phyloP scores from a whole-genome alignment of 2,113 vertebrate genomes.

The Psammodynastes pulverulentus region DNA sequence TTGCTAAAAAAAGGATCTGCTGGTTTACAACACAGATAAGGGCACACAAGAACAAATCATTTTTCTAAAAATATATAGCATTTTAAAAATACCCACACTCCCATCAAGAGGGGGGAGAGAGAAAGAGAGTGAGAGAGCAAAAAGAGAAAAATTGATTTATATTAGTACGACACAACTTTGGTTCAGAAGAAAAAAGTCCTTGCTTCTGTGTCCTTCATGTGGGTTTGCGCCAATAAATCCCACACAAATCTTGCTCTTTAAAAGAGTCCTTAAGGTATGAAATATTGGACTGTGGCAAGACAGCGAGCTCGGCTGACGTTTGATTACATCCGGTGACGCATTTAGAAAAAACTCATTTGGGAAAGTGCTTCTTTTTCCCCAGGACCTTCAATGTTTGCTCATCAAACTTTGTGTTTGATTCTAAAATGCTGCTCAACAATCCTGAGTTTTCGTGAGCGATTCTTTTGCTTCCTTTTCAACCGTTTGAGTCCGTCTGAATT shows the following conservation, averaged over 20 bases:
- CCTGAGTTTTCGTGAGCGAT: background rate
- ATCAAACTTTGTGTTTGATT: background rate
- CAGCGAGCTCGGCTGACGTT: background rate
- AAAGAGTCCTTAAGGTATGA: background rate
- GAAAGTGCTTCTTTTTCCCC: background rate
- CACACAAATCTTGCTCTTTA: background rate
- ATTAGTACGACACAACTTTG: conserved; percentile 4
- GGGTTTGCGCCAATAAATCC: background rate
- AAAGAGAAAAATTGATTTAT: background rate
- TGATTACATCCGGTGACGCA: background rate
- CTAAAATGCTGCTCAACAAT: background rate
- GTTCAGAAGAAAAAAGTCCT: background rate
- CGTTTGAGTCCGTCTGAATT: background rate
- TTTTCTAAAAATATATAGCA: conserved; percentile 26
- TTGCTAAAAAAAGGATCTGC: background rate
- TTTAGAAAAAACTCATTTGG: background rate
- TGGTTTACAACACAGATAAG: background rate
- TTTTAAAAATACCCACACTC: background rate
- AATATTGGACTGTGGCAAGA: background rate
- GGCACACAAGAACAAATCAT: background rate
- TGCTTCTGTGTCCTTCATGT: background rate
- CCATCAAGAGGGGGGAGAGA: background rate
- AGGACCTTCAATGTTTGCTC: background rate
- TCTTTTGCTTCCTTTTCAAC: background rate
- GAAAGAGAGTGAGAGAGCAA: background rate